A percentile compares a stretch with the other conserved stretches of the same genome.
Evolutionary conservation across 2,797 vertebrate species (phyloP).

Genomic region (Enteromius trimaculatus): DNA sequence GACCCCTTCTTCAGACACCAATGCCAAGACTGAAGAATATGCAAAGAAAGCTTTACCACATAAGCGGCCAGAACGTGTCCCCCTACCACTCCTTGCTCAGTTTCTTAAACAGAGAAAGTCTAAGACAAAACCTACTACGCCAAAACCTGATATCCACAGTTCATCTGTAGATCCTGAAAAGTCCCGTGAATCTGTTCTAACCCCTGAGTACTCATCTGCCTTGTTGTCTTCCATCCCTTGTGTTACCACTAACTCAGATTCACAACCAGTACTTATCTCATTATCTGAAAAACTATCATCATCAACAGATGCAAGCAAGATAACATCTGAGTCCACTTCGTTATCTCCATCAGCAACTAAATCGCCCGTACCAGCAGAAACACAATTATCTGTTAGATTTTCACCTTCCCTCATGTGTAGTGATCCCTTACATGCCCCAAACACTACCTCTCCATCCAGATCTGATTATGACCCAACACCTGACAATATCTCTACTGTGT

Average conservation of each 20-base stretch:
- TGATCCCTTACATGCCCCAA: background rate
- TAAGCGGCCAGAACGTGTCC: conserved; percentile 71
- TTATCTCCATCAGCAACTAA: background rate
- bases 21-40: conserved; percentile 65
- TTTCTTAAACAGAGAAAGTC: conserved; percentile 77
- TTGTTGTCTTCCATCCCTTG: background rate
- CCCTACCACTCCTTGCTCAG: conserved; percentile 77
- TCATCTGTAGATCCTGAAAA: conserved; percentile 19
- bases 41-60: conserved; percentile 63
- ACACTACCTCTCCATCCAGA: conserved; percentile 43
- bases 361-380: background rate
- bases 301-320: background rate
- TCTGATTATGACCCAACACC: conserved; percentile 1
- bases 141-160: conserved; percentile 44
- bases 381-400: background rate
- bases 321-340: conserved; percentile 7
- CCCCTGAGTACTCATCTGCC: conserved; percentile 30
- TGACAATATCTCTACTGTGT: conserved; percentile 20
- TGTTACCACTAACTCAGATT: conserved; percentile 4
- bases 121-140: conserved; percentile 67
- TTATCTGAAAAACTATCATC: conserved; percentile 8
- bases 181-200: conserved; percentile 9
- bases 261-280: background rate
- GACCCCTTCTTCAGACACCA: conserved; percentile 27
- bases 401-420: conserved; percentile 1